Conservation (phyloP, 1,140 invertebrate species). For the Papilio xuthus region DNA sequence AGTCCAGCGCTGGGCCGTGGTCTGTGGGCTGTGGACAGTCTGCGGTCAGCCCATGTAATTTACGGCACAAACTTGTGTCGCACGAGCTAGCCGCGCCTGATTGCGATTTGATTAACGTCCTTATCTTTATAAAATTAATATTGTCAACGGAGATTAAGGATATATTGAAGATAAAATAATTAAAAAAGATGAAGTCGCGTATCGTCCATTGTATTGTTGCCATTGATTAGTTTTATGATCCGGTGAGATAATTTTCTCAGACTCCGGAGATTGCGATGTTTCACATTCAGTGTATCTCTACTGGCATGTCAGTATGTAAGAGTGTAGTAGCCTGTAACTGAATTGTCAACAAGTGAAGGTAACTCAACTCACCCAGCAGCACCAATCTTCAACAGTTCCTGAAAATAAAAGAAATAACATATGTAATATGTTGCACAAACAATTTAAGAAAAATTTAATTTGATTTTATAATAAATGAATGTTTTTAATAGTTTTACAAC, state of each 20-base stretch:
- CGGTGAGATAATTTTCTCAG: no score
- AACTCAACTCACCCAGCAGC: constrained; percentile 1
- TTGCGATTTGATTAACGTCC: neutral
- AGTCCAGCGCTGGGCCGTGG: neutral
- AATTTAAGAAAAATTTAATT: no score
- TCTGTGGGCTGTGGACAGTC: neutral
- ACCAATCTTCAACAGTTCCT: neutral
- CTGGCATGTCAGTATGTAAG: no score
- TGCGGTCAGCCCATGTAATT: neutral
- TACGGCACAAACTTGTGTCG: neutral
- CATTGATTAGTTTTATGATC: no score
- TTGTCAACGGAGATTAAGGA: neutral
- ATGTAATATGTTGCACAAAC: no score
- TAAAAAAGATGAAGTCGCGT: neutral
- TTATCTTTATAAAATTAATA: no score
- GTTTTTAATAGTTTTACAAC: no score
- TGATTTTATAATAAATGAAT: no score
- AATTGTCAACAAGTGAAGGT: neutral
- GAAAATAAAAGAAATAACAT: neutral
- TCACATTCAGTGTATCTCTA: no score
- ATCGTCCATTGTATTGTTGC: no score
- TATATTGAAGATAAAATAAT: neutral
- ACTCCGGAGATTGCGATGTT: no score
- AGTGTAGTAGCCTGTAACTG: no score
- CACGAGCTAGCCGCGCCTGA: neutral